A percentile compares a stretch with the other conserved stretches of the same genome.
Evolutionary conservation across 2,888 invertebrate genomes (phyloP).

Genomic region (Drosophila colorata): DNA sequence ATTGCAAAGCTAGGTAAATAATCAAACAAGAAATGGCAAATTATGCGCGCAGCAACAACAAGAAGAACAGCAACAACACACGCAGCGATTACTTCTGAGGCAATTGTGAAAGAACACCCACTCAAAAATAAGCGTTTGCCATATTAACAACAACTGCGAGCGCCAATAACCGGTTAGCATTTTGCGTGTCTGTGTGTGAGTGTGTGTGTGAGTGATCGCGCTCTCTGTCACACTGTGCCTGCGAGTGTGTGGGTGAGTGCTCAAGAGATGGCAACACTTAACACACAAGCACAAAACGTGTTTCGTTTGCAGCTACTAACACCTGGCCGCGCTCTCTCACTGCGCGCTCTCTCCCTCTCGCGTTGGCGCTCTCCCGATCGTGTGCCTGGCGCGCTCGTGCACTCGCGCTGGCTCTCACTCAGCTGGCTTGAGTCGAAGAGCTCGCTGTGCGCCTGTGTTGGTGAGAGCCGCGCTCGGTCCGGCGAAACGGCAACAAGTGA

Average conservation of each 20-base stretch:
- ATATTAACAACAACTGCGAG: constrained; percentile 60
- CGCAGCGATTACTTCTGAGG: constrained; percentile 49
- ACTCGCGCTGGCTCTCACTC: constrained; percentile 10
- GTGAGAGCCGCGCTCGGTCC: too few relatives aligned
- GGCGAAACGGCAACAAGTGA: constrained; percentile 81
- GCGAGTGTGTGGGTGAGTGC: constrained; percentile 16
- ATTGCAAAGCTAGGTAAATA: constrained; percentile 59
- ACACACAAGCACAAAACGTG: constrained; percentile 43
- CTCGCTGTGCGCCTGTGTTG: constrained; percentile 19
- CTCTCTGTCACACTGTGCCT: constrained; percentile 40
- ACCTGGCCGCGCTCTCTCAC: constrained; percentile 27
- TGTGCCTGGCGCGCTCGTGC: constrained; percentile 24
- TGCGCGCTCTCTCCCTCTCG: constrained; percentile 15
- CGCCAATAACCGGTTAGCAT: constrained; percentile 72
- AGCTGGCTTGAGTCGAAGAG: constrained; percentile 3
- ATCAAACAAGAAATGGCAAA: constrained; percentile 64
- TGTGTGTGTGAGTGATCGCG: constrained; percentile 37
- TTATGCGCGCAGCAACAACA: constrained; percentile 36
- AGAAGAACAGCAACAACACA: constrained; percentile 23
- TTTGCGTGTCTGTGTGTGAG: neutral
- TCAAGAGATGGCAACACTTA: constrained; percentile 35
- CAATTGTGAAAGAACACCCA: constrained; percentile 73
- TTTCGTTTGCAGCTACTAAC: constrained; percentile 51
- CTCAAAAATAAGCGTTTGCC: constrained; percentile 71
- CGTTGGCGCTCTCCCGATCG: constrained; percentile 15